Conservation (phyloP, 2,888 invertebrate species). For the Syrista parreyssii region DNA sequence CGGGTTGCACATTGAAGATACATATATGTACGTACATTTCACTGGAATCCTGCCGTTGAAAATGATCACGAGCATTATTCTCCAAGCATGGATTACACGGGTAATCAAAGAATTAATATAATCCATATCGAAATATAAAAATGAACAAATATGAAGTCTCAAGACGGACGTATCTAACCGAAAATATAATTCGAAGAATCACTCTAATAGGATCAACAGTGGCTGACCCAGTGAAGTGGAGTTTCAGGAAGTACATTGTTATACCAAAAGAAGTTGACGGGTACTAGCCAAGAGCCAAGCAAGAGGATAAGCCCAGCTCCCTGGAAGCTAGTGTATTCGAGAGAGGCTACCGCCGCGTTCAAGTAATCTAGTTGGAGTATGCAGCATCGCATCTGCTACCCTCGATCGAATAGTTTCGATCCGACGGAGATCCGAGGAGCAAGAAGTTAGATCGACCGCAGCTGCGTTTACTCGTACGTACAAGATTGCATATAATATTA, state of each 20-base stretch:
- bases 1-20: not conserved
- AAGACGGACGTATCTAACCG: not conserved
- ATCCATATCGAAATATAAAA: not conserved
- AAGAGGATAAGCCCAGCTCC: not conserved
- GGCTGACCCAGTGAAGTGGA: not conserved
- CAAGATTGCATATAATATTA: not conserved
- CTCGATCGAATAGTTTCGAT: not conserved
- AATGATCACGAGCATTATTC: not conserved
- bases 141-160: not conserved
- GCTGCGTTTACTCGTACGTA: not conserved
- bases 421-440: not conserved
- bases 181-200: not conserved
- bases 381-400: not conserved
- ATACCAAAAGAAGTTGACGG: not conserved
- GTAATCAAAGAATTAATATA: not conserved
- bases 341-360: not conserved
- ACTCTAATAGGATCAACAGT: not conserved
- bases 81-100: not conserved
- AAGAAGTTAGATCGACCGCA: not conserved
- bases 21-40: not conserved
- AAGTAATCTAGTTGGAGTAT: not conserved
- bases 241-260: not conserved
- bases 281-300: not conserved
- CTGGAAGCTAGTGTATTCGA: not conserved
- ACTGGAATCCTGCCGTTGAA: not conserved